Conservation (phyloP, 2,888 invertebrate species). For the Drosophila prolongata region DNA sequence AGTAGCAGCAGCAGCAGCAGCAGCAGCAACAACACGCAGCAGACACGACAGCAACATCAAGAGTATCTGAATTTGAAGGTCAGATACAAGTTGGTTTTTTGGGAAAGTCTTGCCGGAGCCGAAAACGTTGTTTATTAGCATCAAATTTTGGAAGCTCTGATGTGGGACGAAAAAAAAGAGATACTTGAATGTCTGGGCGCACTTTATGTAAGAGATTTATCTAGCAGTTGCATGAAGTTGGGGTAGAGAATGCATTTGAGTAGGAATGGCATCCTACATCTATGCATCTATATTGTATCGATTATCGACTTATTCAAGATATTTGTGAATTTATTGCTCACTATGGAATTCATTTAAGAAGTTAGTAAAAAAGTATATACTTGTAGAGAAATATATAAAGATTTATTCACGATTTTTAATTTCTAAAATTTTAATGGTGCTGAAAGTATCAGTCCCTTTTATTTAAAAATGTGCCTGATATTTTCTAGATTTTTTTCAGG, state of each 20-base stretch:
- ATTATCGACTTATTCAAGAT: too few species aligned
- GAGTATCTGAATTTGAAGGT: constrained; percentile 36
- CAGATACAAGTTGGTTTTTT: constrained; percentile 37
- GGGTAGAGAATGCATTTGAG: neutral
- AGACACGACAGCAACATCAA: constrained; percentile 6
- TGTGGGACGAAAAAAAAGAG: constrained; percentile 35
- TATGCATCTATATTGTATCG: too few species aligned
- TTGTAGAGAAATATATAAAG: too few species aligned
- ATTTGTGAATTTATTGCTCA: too few species aligned
- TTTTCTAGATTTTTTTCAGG: too few species aligned
- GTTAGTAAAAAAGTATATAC: too few species aligned
- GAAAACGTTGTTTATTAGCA: constrained; percentile 39
- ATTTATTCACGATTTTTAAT: too few species aligned
- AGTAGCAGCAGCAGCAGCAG: constrained; percentile 13
- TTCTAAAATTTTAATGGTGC: too few species aligned
- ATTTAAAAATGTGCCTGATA: too few species aligned
- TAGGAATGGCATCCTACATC: too few species aligned
- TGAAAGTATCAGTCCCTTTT: too few species aligned
- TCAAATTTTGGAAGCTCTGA: constrained; percentile 27
- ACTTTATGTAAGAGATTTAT: constrained; percentile 57
- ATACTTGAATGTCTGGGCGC: constrained; percentile 39
- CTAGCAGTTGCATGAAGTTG: constrained; percentile 16
- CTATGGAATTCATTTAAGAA: too few species aligned
- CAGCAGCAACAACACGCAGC: constrained; percentile 18
- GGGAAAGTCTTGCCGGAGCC: constrained; percentile 37